Conservation (phyloP, 2,888 invertebrate species). For the Anoplius nigerrimus region DNA sequence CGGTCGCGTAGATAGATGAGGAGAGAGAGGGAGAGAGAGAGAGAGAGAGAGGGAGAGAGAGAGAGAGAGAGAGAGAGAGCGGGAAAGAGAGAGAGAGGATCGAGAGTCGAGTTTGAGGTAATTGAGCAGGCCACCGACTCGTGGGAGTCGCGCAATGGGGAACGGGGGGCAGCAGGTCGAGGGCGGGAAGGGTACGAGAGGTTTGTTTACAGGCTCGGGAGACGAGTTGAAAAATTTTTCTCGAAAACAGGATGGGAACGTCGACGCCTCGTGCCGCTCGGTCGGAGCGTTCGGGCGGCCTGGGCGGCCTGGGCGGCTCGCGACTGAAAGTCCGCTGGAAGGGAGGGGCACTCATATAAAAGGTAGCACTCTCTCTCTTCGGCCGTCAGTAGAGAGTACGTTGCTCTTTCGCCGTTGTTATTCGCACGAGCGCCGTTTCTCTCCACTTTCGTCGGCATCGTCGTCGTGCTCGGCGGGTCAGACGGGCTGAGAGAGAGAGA, state of each 20-base stretch:
- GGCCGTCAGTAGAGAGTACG: slow-evolving; percentile 35
- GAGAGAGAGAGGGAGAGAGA: neutral
- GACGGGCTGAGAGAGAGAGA: neutral
- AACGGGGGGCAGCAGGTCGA: neutral
- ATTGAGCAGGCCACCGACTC: neutral
- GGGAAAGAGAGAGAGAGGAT: neutral
- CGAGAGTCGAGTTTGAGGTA: neutral
- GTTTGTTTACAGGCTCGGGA: slow-evolving; percentile 13
- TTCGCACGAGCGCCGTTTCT: neutral
- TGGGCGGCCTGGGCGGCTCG: neutral
- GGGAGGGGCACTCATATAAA: slow-evolving; percentile 48
- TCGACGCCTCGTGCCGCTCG: slow-evolving; percentile 13
- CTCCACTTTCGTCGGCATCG: neutral
- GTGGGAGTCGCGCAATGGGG: neutral
- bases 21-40: neutral
- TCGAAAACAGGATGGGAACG: slow-evolving; percentile 18
- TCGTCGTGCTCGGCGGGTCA: too few species aligned
- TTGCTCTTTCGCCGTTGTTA: slow-evolving; percentile 28
- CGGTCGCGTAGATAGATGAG: neutral
- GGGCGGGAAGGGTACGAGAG: neutral
- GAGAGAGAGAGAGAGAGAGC: neutral
- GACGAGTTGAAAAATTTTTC: slow-evolving; percentile 23
- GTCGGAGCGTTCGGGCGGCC: too few species aligned
- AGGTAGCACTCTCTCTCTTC: slow-evolving; percentile 38
- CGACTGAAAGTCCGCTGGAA: slow-evolving; percentile 15